These are phyloP conservation scores for Ericerus pela DNA, from an alignment of 1,140 invertebrate genomes.

Conservation along the genomic window DNA sequence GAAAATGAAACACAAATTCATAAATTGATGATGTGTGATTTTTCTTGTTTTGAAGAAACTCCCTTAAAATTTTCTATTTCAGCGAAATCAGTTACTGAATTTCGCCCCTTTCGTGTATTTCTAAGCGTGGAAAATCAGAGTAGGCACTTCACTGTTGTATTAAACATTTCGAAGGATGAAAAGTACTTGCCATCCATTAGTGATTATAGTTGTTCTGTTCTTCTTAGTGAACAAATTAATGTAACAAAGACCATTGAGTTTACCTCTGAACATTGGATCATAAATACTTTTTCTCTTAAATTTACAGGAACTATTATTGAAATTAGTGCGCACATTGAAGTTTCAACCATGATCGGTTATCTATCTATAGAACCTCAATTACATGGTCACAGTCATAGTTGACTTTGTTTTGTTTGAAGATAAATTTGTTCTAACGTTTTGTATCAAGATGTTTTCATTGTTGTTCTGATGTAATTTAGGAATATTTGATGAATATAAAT, in stretches of 20 bases:
- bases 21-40: slow-evolving; percentile 5
- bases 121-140: not conserved
- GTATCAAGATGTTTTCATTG: too few species aligned
- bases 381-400: too few species aligned
- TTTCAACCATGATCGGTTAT: not conserved
- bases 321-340: not conserved
- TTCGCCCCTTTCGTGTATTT: not conserved
- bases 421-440: too few species aligned
- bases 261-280: not conserved
- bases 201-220: not conserved
- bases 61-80: not conserved
- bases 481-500: too few species aligned
- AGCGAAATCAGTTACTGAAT: not conserved
- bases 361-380: not conserved
- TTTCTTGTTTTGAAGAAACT: not conserved
- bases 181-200: not conserved
- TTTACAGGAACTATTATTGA: not conserved
- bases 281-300: not conserved
- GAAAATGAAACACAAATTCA: not conserved
- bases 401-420: too few species aligned
- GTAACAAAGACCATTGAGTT: not conserved
- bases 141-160: not conserved
- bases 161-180: not conserved
- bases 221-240: not conserved
- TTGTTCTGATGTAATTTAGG: too few species aligned